phyloP scores from a whole-genome alignment of 2,888 invertebrate genomes.

The Orthosia gothica region DNA sequence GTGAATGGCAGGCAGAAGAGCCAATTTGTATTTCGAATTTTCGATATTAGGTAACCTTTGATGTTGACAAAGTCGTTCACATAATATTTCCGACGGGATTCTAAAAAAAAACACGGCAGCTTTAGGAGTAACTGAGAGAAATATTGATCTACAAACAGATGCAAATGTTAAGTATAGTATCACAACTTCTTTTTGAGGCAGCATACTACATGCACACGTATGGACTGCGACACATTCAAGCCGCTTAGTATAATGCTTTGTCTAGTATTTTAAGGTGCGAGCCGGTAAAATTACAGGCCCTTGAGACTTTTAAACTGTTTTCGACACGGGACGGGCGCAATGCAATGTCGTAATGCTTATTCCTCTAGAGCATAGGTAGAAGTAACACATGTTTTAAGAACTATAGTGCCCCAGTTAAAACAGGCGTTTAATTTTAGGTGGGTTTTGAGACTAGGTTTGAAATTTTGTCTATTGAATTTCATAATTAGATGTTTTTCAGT shows the following conservation, averaged over 20 bases:
- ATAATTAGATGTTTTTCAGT: neutral
- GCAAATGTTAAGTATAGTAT: neutral
- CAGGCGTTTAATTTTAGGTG: neutral
- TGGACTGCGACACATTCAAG: neutral
- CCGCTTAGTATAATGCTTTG: neutral
- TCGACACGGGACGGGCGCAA: neutral
- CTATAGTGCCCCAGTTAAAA: neutral
- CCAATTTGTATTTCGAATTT: conserved; percentile 21
- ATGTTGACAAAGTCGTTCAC: conserved; percentile 11
- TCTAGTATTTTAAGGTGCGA: neutral
- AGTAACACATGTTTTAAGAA: neutral
- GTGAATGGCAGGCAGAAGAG: conserved; percentile 7
- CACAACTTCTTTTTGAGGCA: neutral
- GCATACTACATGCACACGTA: neutral
- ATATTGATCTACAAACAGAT: neutral
- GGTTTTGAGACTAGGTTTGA: too few species aligned
- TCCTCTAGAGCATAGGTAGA: neutral
- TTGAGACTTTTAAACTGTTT: conserved; percentile 3
- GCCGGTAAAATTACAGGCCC: neutral
- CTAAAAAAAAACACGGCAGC: neutral
- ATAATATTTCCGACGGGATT: neutral
- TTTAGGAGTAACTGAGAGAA: neutral
- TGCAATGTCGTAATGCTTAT: neutral
- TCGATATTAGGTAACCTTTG: neutral
- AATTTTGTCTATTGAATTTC: neutral